phyloP scores from a whole-genome alignment of 2,113 vertebrate genomes.

The Pseudopodoces humilis region DNA sequence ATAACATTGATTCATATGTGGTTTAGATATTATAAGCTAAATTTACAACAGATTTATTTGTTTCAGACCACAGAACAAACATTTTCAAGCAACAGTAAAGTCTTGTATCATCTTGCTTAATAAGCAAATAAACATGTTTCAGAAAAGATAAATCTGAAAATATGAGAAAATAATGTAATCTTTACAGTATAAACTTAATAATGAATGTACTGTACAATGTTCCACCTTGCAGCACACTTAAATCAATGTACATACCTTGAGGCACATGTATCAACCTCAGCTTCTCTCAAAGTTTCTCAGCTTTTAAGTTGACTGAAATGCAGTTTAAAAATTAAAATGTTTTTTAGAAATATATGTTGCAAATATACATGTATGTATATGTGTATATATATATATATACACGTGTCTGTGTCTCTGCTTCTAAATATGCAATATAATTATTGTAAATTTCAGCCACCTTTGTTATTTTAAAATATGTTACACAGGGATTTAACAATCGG shows the following conservation, averaged over 20 bases:
- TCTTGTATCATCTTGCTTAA: neutral
- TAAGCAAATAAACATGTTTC: neutral
- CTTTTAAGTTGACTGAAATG: neutral
- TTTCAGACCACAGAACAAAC: neutral
- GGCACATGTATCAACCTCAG: neutral
- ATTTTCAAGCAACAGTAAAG: neutral
- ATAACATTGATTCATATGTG: neutral
- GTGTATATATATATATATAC: fast-evolving
- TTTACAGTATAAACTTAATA: neutral
- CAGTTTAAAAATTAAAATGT: neutral
- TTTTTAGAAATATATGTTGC: neutral
- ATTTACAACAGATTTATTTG: neutral
- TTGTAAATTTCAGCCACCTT: neutral
- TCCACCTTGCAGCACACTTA: neutral
- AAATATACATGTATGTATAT: neutral
- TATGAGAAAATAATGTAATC: neutral
- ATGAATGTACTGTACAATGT: neutral
- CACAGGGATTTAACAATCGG: neutral
- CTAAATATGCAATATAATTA: neutral
- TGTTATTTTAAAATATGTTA: neutral
- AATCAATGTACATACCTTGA: neutral
- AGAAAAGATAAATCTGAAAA: neutral
- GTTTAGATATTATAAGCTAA: neutral
- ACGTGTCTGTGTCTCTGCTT: neutral
- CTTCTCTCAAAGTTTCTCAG: neutral